Conservation (phyloP, 2,113 vertebrate genomes). For the Nesogale talazaci region DNA sequence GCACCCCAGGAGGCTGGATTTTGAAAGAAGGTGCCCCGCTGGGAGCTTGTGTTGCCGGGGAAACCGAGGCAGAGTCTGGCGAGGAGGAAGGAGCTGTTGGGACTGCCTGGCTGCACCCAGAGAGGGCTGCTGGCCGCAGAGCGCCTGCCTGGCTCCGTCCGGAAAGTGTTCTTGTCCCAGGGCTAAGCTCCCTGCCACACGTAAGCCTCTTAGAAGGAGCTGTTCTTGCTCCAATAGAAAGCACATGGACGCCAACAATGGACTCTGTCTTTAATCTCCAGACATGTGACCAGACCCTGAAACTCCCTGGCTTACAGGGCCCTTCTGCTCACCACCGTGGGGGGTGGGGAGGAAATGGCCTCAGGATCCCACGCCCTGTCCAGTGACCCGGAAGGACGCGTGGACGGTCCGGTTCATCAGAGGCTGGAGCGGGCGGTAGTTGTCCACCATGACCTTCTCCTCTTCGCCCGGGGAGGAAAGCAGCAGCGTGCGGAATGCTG, state of each 20-base stretch:
- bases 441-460: conserved; percentile 95
- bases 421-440: conserved; percentile 95
- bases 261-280: not conserved
- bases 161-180: rapidly evolving
- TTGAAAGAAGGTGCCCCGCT: not conserved
- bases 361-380: not conserved
- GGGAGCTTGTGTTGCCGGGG: not conserved
- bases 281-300: rapidly evolving
- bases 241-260: rapidly evolving
- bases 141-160: not conserved
- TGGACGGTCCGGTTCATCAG: conserved; percentile 89
- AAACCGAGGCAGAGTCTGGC: not conserved
- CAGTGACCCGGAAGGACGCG: conserved; percentile 89
- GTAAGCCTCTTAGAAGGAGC: too few relatives aligned
- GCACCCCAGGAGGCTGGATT: not conserved
- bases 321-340: rapidly evolving
- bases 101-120: not conserved
- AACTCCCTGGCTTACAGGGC: not conserved
- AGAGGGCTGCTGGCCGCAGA: rapidly evolving
- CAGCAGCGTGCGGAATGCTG: conserved; percentile 92
- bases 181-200: rapidly evolving
- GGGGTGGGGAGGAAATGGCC: not conserved
- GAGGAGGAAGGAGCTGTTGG: too few relatives aligned
- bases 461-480: conserved; percentile 91
- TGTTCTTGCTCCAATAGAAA: not conserved